Base-by-base conservation (phyloP, 2,797 vertebrate species). In the Trachops cirrhosus region DNA sequence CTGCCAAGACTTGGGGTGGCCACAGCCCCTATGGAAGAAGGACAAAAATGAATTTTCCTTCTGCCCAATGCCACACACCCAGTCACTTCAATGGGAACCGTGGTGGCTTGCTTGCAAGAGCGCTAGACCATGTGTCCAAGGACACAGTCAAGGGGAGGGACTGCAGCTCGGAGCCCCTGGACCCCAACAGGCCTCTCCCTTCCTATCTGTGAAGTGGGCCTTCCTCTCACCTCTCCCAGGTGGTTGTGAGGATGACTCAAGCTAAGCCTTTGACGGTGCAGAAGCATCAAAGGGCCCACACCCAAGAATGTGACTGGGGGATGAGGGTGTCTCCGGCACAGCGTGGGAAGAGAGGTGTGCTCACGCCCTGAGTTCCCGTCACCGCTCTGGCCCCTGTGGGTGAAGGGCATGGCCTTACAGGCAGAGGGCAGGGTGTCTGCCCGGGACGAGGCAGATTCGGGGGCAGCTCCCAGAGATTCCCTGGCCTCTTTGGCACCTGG, bases 1-100 rank as follows among this genome's bases (percentile, higher is more conserved):
- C 91, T 93, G 97, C 97, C 97, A 97, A 97, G 97, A 62, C 52
- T 71, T 94, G 94, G 97, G 93, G 97, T 96, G 93, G 97, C 94
- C 93, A 37, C 74, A 57, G 77, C 26, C 91, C 52, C 90, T 88
- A 19, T 26, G 68, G 84, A 89, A 90, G 95, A 89, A 84, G 82
- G 57, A 88, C 32, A 14, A 24, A 86, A 96, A 92, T 73, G 48
- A 93, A 97, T 82, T 91, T 91, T 91, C 84, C 93, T 79, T 86
- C 90, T 37, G 67, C 92, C 89, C 68, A 41, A 22, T 67, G 92
- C 93, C 96, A 94, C 95, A 95, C 86, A 97, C 71, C 78, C 95
- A 7, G 79, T 77, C 62, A 41, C n/a, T 67, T 91, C 16, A 16
- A 0, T 85, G 93, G 93, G 92, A 96, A 86, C 88, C 5, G 0